A percentile compares a stretch with the other conserved stretches of the same genome.
Conservation (phyloP, 2,797 vertebrate genomes). For the Glossophaga mutica region DNA sequence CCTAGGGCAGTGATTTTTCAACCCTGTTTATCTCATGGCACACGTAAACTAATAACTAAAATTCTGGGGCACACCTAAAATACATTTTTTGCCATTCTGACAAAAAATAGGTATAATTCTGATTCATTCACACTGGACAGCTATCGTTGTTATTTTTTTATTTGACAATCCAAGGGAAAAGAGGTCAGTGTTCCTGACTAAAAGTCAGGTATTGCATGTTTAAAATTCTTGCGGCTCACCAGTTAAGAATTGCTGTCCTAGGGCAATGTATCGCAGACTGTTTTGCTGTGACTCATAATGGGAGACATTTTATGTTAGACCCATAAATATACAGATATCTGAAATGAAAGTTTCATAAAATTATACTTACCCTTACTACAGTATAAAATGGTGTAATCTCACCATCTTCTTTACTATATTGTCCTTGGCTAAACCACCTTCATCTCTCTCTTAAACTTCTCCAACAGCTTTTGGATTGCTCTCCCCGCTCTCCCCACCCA, state of each 20-base stretch:
- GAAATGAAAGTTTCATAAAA: slow-evolving; percentile 1
- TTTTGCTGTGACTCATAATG: slow-evolving; percentile 15
- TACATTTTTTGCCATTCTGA: not conserved
- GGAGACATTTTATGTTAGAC: slow-evolving; percentile 1
- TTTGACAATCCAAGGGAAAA: not conserved
- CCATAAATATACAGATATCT: not conserved
- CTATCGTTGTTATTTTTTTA: not conserved
- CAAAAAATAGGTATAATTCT: not conserved
- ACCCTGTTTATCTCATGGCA: not conserved
- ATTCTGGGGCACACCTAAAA: not conserved
- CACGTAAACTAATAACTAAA: not conserved
- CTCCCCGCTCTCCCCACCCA: not conserved
- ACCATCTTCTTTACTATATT: not conserved
- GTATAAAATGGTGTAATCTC: not conserved
- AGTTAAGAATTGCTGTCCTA: not conserved
- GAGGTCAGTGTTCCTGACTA: not conserved
- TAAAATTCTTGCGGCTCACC: not conserved
- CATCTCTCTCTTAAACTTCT: not conserved
- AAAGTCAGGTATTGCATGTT: not conserved
- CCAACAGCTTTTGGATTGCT: not conserved
- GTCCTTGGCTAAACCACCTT: not conserved
- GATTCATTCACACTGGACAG: not conserved
- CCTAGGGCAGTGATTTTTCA: not conserved
- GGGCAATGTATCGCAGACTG: not conserved
- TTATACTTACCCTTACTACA: not conserved